Conservation (phyloP, 1,140 invertebrate species). For the Drosophila malerkotliana region DNA sequence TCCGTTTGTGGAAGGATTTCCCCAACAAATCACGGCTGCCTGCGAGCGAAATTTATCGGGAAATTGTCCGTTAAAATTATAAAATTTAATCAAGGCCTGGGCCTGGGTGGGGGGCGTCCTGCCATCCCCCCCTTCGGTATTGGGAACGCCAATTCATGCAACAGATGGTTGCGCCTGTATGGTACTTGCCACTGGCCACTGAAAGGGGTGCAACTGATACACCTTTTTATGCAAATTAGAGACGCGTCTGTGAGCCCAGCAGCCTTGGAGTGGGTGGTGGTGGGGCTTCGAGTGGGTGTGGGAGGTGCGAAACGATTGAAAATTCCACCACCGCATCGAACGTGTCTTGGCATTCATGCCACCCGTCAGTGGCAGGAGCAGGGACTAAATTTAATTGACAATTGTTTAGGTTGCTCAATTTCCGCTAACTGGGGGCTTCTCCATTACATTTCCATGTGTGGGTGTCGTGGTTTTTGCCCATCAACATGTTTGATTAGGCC, state of each 20-base stretch:
- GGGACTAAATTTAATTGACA: conserved; percentile 63
- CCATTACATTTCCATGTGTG: neutral
- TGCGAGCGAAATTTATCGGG: conserved; percentile 19
- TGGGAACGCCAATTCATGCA: conserved; percentile 22
- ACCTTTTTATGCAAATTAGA: conserved; percentile 72
- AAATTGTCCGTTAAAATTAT: conserved; percentile 74
- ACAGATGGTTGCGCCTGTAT: conserved; percentile 53
- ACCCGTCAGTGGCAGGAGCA: conserved; percentile 5
- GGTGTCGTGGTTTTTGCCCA: conserved; percentile 38
- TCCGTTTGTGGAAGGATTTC: conserved; percentile 18
- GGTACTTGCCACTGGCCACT: conserved; percentile 4
- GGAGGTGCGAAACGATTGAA: conserved; percentile 24
- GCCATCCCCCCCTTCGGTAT: conserved; percentile 2
- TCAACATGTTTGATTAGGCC: conserved; percentile 8
- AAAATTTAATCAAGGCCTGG: conserved; percentile 66
- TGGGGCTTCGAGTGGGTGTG: neutral
- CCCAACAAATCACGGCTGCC: conserved; percentile 23
- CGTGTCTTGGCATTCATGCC: conserved; percentile 47
- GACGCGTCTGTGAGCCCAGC: conserved; percentile 14
- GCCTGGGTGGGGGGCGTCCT: conserved; percentile 16
- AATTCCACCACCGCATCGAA: conserved; percentile 44
- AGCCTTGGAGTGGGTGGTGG: neutral
- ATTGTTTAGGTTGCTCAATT: conserved; percentile 60
- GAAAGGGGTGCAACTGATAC: conserved; percentile 17
- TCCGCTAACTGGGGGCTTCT: conserved; percentile 1